Conservation (phyloP, 2,797 vertebrate species). For the Artibeus lituratus region DNA sequence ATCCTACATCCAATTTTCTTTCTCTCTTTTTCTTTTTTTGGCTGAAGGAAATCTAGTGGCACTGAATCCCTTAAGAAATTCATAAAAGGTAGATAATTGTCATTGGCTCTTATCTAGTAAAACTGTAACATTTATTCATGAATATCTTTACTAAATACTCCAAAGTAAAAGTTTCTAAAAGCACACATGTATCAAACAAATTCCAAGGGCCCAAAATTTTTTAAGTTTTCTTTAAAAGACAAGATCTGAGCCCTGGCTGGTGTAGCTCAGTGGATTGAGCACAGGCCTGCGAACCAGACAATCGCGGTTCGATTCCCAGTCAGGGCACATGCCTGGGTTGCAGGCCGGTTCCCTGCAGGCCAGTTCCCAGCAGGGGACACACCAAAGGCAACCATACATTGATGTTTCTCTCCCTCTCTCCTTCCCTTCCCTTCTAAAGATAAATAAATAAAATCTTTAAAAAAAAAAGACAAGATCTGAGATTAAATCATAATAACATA, state of each 20-base stretch:
- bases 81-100: not conserved
- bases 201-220: not conserved
- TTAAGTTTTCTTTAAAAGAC: slow-evolving; percentile 3
- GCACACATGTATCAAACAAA: not conserved
- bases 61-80: not conserved
- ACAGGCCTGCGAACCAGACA: too few relatives aligned
- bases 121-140: not conserved
- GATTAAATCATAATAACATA: not conserved
- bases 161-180: slow-evolving; percentile 1
- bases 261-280: too few relatives aligned
- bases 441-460: too few relatives aligned
- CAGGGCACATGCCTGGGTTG: too few relatives aligned
- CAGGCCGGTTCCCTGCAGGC: too few relatives aligned
- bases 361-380: too few relatives aligned
- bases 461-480: not conserved
- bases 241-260: not conserved
- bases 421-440: too few relatives aligned
- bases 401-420: too few relatives aligned
- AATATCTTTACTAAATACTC: not conserved
- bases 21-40: not conserved
- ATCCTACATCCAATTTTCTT: not conserved
- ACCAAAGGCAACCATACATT: too few relatives aligned
- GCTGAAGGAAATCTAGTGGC: not conserved
- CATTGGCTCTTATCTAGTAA: not conserved
- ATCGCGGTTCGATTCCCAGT: too few relatives aligned